These are phyloP conservation scores for Leptodactylus fallax DNA, from an alignment of 2,797 vertebrate genomes.

Conservation along the genomic window DNA sequence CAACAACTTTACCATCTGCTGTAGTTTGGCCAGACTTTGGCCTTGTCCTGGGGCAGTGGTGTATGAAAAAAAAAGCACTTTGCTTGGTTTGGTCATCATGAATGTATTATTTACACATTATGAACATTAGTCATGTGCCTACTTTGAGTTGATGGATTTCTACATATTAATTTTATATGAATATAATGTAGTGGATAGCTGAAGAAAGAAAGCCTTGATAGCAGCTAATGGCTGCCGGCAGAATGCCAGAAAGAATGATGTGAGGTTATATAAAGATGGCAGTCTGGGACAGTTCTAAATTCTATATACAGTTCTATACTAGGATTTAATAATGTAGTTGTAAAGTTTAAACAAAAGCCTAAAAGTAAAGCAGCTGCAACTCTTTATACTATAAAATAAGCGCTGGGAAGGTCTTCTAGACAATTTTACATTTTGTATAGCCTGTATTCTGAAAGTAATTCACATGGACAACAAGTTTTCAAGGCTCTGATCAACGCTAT, in stretches of 20 bases:
- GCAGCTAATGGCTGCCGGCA: constrained; percentile 15
- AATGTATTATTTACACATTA: neutral
- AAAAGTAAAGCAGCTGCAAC: neutral
- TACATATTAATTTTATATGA: constrained; percentile 24
- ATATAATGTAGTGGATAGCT: neutral
- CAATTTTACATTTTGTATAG: neutral
- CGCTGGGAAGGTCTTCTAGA: neutral
- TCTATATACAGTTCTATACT: neutral
- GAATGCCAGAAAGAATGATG: neutral
- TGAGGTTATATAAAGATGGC: neutral
- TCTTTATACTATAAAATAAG: neutral
- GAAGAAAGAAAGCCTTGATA: neutral
- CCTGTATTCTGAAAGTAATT: no score
- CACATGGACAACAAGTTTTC: no score
- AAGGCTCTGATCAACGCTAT: neutral
- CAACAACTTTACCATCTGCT: no score
- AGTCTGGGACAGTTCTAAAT: neutral
- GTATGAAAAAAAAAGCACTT: neutral
- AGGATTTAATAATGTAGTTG: neutral
- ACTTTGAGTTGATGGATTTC: neutral
- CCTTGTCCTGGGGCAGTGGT: neutral
- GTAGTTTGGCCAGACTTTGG: no score
- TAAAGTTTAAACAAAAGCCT: neutral
- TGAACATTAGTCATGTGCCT: neutral
- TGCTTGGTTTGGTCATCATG: neutral